Conservation (phyloP, 2,888 invertebrate species). For the Nomada fucata region DNA sequence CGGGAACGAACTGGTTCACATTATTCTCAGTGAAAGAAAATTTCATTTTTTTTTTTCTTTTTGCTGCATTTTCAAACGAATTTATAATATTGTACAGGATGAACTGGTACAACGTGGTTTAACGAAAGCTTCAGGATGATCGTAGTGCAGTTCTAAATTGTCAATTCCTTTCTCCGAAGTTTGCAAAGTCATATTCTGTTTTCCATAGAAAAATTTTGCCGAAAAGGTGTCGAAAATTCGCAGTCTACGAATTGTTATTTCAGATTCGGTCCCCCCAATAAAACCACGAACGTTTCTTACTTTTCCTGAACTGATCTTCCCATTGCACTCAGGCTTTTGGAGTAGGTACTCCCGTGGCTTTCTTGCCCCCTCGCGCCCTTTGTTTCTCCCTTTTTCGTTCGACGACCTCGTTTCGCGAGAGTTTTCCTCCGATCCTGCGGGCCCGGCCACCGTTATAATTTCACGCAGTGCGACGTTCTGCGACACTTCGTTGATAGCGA, state of each 20-base stretch:
- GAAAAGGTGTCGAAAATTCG: slow-evolving; percentile 8
- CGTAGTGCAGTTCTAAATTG: too few species aligned
- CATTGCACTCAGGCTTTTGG: slow-evolving; percentile 22
- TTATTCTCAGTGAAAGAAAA: too few species aligned
- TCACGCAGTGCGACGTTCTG: slow-evolving; percentile 48
- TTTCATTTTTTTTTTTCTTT: too few species aligned
- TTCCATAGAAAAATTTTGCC: too few species aligned
- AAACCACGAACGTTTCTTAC: slow-evolving; percentile 35
- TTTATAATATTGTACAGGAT: too few species aligned
- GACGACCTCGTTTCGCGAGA: slow-evolving; percentile 46
- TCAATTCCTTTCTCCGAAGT: too few species aligned
- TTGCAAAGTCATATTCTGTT: too few species aligned
- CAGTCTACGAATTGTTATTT: slow-evolving; percentile 13
- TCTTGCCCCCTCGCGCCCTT: slow-evolving; percentile 32
- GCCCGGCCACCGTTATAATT: slow-evolving; percentile 51
- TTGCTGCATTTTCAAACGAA: too few species aligned
- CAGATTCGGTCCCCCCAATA: slow-evolving; percentile 4
- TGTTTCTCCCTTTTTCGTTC: slow-evolving; percentile 49
- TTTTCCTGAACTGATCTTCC: slow-evolving; percentile 29
- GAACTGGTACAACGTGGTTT: too few species aligned
- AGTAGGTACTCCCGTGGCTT: slow-evolving; percentile 15
- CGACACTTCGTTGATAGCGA: slow-evolving; percentile 34
- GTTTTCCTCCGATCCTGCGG: slow-evolving; percentile 49
- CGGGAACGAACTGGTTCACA: too few species aligned
- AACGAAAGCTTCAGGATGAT: too few species aligned